Evolutionary conservation across 1,140 invertebrate species (phyloP), one percentile per base, ranked within the genome.

Genomic region (Papilio glaucus): DNA sequence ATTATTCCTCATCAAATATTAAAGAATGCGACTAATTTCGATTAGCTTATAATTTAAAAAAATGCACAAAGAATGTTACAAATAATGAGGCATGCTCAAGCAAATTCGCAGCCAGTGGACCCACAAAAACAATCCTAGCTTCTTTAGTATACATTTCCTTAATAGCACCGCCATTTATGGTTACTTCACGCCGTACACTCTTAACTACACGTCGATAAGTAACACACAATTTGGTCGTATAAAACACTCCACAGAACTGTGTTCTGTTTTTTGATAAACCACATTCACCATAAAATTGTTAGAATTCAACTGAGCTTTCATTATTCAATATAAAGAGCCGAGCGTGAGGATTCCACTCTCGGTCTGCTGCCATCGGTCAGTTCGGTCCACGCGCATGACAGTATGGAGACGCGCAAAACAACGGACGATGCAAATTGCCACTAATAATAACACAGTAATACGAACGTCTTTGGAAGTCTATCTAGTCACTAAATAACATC

Each of bases 121-220:
- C 71, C 72, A 72, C 77, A 76, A 82, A 80, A 72, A 73, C 78
- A 84, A 69, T 24, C 71, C 72, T 78, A 82, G 76, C 74, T 84
- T 83, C 79, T 74, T 86, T 87, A 88, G 72, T 84, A 89, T 89
- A 91, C 84, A 81, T 82, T 82, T 88, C 85, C 80, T 85, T 85
- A 90, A 89, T 91, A 91, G 89, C 89, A 91, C 89, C 89, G 82
- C 87, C 87, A 81, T 88, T 82, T 80, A 85, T 84, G 83, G 84
- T 83, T 3, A 79, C 41, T 77, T 72, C 77, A 79, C 70, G 78
- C 74, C 74, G 76, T 74, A 75, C 41, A 61, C 29, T 21, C 72
- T 63, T 65, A 49, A 9, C 49, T 70, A 53, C 72, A 70, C 42
- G 71, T 68, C 29, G 39, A 71, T 29, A 72, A 42, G 72, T 76